Percentiles rank a stretch among this genome's conserved stretches.
Evolutionary conservation across 2,797 vertebrate genomes (phyloP).

Genomic region (Pseudochromis fuscus): DNA sequence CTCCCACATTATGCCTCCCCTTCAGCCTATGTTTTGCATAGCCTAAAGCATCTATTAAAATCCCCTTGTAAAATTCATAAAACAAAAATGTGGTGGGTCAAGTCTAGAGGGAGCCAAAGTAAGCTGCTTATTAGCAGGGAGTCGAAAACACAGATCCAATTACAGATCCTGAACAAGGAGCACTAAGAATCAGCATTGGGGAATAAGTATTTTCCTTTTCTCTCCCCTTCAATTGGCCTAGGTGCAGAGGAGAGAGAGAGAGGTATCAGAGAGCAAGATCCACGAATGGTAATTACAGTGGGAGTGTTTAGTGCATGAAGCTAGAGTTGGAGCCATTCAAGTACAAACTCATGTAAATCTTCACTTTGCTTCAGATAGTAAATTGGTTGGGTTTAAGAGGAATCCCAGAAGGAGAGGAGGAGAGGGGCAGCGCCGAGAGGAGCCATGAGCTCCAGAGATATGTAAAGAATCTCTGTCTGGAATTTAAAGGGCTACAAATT

Average conservation of each 20-base stretch:
- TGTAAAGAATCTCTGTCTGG: conserved; percentile 99
- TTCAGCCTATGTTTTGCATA: conserved; percentile 99
- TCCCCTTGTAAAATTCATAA: conserved; percentile 99
- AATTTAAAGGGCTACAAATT: conserved; percentile 99
- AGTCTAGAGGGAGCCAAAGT: conserved; percentile 99
- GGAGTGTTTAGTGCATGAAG: conserved; percentile 98
- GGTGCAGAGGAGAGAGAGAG: conserved; percentile 89
- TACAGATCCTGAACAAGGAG: conserved; percentile 98
- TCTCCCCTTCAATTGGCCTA: conserved; percentile 94
- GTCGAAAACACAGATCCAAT: conserved; percentile 99
- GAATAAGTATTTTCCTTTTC: conserved; percentile 91
- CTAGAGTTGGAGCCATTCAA: conserved; percentile 96
- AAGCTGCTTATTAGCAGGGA: conserved; percentile 99
- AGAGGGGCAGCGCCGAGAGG: conserved; percentile 89
- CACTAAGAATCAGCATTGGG: conserved; percentile 94
- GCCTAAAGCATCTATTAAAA: conserved; percentile 99
- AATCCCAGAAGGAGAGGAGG: conserved; percentile 93
- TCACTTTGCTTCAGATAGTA: conserved; percentile 96
- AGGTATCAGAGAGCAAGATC: conserved; percentile 89
- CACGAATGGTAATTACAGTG: conserved; percentile 98
- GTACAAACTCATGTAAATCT: conserved; percentile 97
- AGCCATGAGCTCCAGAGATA: conserved; percentile 99
- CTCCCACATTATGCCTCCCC: conserved; percentile 94
- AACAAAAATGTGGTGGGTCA: conserved; percentile 99
- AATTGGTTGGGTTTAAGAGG: conserved; percentile 99